Conservation (phyloP, 1,140 invertebrate genomes). For the Halesus radiatus region DNA sequence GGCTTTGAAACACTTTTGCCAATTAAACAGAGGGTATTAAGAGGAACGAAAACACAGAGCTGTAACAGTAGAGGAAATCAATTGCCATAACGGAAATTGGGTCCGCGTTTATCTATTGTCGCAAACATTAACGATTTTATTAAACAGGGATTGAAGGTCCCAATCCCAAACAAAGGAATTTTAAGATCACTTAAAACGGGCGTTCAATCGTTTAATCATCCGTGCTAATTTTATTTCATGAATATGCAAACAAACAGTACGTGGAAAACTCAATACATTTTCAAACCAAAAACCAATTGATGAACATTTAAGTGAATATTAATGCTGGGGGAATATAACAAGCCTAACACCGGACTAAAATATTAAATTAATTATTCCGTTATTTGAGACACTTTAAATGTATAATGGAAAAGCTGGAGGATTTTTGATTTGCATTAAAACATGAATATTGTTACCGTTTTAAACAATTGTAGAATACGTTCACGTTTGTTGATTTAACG, state of each 20-base stretch:
- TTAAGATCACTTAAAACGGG: constrained; percentile 8
- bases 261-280: no score
- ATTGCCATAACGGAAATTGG: constrained; percentile 17
- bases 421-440: no score
- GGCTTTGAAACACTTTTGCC: constrained; percentile 5
- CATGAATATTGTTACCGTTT: no score
- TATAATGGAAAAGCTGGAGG: no score
- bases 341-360: no score
- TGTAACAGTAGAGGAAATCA: constrained; percentile 4
- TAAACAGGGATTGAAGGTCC: not conserved
- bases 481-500: no score
- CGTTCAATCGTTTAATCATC: not conserved
- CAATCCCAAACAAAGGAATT: constrained; percentile 20
- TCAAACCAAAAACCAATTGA: no score
- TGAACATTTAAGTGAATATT: no score
- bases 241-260: not conserved
- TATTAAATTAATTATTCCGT: no score
- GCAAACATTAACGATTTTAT: constrained; percentile 31
- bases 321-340: no score
- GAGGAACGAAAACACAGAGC: not conserved
- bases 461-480: no score
- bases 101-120: constrained; percentile 23
- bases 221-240: not conserved
- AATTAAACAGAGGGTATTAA: not conserved
- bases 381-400: no score